Evolutionary conservation across 1,140 invertebrate genomes (phyloP), one percentile per base, ranked within the genome.

Genomic region (Steinernema feltiae): DNA sequence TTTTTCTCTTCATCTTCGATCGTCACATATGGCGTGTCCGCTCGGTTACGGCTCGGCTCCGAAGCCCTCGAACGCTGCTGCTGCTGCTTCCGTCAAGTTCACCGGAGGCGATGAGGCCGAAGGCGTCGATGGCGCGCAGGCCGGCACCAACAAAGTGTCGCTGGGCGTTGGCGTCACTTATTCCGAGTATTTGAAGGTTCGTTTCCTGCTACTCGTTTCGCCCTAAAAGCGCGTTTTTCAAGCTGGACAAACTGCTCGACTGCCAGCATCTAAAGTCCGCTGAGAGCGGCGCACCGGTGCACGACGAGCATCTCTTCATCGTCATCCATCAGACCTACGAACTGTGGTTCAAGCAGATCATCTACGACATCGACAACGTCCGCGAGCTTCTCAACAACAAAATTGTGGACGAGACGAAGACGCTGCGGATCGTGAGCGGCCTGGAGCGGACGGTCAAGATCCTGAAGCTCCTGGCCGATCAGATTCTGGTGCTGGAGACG

Each of bases 331-430:
- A 88, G 97, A 95, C 95, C 0, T 98, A 98, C 87, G 97, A 99
- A 87, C 88, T 99, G 18, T 99, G 97, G 97, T 99, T 99, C 89
- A 98, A 98, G 87, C 96, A 99, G 89, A 97, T 99, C 46, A 92
- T 99, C 72, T 97, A 91, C 85, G 97, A 99, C 85, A 88, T 99
- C 74, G 95, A 98, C 85, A 97, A 94, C 0, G 92, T 99, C 3
- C 88, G 94, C 71, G 87, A 89, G 0, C 88, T 97, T 63, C 93
- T 98, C 81, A 91, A 91, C 77, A 90, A 90, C 0, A 88, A 90
- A 88, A 86, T 89, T 32, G 88, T 98, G 35, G 93, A 97, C 84
- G 96, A 98, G 87, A 91, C 92, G 15, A 92, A 93, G 87, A 96
- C 94, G 32, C 89, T 98, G 85, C 92, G 95, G 85, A 95, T 99